Conservation (phyloP, 2,888 invertebrate species). For the Agriopis aurantiaria region DNA sequence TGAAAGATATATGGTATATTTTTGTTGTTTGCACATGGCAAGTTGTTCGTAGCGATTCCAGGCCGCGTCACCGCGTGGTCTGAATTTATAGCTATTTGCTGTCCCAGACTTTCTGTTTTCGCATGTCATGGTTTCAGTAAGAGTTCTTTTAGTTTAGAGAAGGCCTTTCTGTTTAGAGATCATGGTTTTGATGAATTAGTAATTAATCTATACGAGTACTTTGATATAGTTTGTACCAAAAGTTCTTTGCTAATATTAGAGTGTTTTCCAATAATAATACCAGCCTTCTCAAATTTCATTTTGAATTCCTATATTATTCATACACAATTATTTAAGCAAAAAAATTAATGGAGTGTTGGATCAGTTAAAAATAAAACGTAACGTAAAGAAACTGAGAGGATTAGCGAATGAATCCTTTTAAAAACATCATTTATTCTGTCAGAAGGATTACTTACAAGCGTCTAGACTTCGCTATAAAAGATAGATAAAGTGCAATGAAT, state of each 20-base stretch:
- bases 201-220: too few relatives aligned
- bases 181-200: not conserved
- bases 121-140: conserved; percentile 70
- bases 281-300: too few relatives aligned
- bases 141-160: conserved; percentile 50
- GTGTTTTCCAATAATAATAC: too few relatives aligned
- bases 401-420: conserved; percentile 40
- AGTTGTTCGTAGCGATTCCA: conserved; percentile 76
- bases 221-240: too few relatives aligned
- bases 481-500: conserved; percentile 25
- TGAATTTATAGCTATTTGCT: conserved; percentile 81
- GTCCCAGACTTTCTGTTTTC: conserved; percentile 75
- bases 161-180: not conserved
- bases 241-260: too few relatives aligned
- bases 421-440: conserved; percentile 41
- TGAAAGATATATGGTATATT: conserved; percentile 78
- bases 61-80: conserved; percentile 75
- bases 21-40: conserved; percentile 72
- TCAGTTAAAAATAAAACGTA: conserved; percentile 25
- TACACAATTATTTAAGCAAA: not conserved
- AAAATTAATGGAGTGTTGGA: not conserved
- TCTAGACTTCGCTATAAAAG: conserved; percentile 33
- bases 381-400: conserved; percentile 35
- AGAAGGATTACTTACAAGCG: conserved; percentile 38
- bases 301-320: too few relatives aligned